Conservation (phyloP, 2,113 vertebrate species). For the Prionailurus viverrinus region DNA sequence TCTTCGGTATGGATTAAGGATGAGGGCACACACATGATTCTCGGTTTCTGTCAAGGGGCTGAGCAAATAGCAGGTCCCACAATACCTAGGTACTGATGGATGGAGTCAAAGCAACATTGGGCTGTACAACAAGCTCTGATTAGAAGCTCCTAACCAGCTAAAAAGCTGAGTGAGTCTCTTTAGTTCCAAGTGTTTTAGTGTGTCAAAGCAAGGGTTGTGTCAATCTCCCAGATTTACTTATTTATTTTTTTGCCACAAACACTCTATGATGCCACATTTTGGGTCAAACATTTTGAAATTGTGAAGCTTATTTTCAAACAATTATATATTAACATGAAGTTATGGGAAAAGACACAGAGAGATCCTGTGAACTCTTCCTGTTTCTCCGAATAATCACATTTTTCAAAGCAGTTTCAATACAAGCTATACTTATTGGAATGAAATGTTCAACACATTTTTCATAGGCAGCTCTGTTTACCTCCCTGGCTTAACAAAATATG, state of each 20-base stretch:
- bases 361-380: background rate
- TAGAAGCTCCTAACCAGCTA: background rate
- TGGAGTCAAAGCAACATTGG: background rate
- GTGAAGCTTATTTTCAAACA: slow-evolving; percentile 32
- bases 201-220: background rate
- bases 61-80: background rate
- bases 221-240: background rate
- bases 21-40: background rate
- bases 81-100: background rate
- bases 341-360: background rate
- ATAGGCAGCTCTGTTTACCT: slow-evolving; percentile 17
- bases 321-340: background rate
- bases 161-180: background rate
- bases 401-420: slow-evolving; percentile 18
- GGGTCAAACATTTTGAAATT: slow-evolving; percentile 17
- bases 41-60: background rate
- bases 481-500: background rate
- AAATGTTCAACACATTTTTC: slow-evolving; percentile 30
- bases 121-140: background rate
- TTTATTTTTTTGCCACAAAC: background rate
- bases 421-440: slow-evolving; percentile 21
- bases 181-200: slow-evolving; percentile 7
- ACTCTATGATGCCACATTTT: slow-evolving; percentile 10
- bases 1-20: slow-evolving; percentile 4
- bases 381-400: slow-evolving; percentile 42